Percentiles rank a stretch among this genome's conserved stretches.
Evolutionary conservation across 2,888 invertebrate species (phyloP).

Genomic region (Callimorpha dominula): DNA sequence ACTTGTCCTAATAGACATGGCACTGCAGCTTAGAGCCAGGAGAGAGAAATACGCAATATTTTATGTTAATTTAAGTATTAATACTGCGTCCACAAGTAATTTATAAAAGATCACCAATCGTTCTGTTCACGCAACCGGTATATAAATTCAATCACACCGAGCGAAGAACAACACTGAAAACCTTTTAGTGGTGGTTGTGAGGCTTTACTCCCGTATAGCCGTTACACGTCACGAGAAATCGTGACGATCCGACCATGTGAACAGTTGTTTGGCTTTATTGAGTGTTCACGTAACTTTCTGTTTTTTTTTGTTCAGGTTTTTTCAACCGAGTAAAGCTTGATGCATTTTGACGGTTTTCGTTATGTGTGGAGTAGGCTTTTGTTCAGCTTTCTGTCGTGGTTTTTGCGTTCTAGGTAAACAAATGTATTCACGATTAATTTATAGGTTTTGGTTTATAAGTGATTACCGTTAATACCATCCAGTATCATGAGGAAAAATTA

Average conservation of each 20-base stretch:
- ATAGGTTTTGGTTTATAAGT: too few species aligned
- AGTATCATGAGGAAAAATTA: too few species aligned
- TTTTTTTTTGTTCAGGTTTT: background rate
- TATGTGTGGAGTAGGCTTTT: background rate
- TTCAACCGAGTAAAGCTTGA: background rate
- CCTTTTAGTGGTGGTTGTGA: slow-evolving; percentile 51
- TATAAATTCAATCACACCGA: slow-evolving; percentile 45
- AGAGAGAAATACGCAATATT: background rate
- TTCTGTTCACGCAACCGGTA: slow-evolving; percentile 30
- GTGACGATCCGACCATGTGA: slow-evolving; percentile 3
- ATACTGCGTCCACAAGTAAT: background rate
- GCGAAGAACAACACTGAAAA: slow-evolving; percentile 50
- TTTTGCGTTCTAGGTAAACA: background rate
- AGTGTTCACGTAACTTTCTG: slow-evolving; percentile 4
- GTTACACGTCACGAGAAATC: slow-evolving; percentile 24
- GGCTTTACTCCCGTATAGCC: slow-evolving; percentile 24
- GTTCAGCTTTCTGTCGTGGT: background rate
- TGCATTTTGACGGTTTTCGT: background rate
- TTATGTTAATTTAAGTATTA: background rate
- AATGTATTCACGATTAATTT: background rate
- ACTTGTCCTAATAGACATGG: background rate
- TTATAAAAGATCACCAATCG: slow-evolving; percentile 22
- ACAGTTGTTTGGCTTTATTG: slow-evolving; percentile 2
- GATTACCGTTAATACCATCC: too few species aligned
- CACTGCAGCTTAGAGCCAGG: background rate